Evolutionary conservation across 30 jellyfish, hydroid and myxozoan genomes (phyloP).

Genomic region (Cassiopea xamachana): DNA sequence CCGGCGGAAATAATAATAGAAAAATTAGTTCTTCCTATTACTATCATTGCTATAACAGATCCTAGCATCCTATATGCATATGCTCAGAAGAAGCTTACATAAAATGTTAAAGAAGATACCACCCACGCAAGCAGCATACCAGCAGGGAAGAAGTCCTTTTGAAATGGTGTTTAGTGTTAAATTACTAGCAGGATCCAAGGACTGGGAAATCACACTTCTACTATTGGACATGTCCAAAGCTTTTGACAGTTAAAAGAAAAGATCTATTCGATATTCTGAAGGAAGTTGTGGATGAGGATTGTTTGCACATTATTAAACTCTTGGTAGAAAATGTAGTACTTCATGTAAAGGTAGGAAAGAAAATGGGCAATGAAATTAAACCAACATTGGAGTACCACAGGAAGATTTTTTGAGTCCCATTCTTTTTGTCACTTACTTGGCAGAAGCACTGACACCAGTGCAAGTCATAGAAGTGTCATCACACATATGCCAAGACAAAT

Average conservation of each 20-base stretch:
- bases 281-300: constrained; percentile 22
- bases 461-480: neutral
- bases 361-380: constrained; percentile 2
- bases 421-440: constrained; percentile 12
- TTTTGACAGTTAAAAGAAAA: constrained; percentile 49
- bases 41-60: constrained; percentile 46
- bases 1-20: constrained; percentile 53
- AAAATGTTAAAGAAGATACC: constrained; percentile 25
- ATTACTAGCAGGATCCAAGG: constrained; percentile 34
- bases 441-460: constrained; percentile 23
- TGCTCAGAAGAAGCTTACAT: constrained; percentile 7
- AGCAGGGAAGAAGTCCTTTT: constrained; percentile 47
- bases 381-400: neutral
- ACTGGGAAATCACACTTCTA: constrained; percentile 16
- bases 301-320: constrained; percentile 23
- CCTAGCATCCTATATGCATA: constrained; percentile 20
- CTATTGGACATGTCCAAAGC: constrained; percentile 58
- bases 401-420: constrained; percentile 11
- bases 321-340: neutral
- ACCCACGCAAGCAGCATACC: constrained; percentile 66
- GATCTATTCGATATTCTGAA: constrained; percentile 4
- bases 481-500: neutral
- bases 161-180: constrained; percentile 42
- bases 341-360: neutral
- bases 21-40: constrained; percentile 28